These are phyloP conservation scores for Gallinago jamesoni DNA, from an alignment of 2,113 vertebrate genomes.

Conservation along the genomic window DNA sequence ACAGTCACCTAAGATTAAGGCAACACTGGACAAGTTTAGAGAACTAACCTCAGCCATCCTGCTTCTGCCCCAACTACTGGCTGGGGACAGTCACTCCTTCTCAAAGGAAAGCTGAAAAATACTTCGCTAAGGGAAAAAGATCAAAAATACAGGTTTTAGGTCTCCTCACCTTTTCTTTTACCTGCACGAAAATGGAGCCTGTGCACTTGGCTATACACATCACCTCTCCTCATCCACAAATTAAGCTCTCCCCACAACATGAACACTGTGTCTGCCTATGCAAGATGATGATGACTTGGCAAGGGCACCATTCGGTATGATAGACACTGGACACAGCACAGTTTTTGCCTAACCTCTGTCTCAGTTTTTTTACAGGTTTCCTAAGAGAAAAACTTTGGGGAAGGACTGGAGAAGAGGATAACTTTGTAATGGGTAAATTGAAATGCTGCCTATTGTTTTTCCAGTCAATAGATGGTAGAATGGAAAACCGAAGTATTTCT, in stretches of 20 bases:
- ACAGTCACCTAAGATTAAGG: background rate
- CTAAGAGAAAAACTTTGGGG: background rate
- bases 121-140: background rate
- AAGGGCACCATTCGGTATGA: background rate
- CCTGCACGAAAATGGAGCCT: background rate
- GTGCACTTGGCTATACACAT: background rate
- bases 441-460: accelerated
- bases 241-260: background rate
- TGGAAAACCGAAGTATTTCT: background rate
- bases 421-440: background rate
- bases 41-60: background rate
- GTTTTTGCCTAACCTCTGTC: background rate
- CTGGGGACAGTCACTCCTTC: background rate
- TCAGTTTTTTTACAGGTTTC: background rate
- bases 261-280: background rate
- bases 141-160: background rate
- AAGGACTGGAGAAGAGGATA: background rate
- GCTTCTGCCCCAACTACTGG: background rate
- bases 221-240: background rate
- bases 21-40: background rate
- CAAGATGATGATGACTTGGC: accelerated
- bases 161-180: background rate
- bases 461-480: background rate
- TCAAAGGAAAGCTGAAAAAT: background rate
- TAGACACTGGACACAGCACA: background rate